Conservation (phyloP, 2,113 vertebrate genomes). For the Todiramphus chloris region DNA sequence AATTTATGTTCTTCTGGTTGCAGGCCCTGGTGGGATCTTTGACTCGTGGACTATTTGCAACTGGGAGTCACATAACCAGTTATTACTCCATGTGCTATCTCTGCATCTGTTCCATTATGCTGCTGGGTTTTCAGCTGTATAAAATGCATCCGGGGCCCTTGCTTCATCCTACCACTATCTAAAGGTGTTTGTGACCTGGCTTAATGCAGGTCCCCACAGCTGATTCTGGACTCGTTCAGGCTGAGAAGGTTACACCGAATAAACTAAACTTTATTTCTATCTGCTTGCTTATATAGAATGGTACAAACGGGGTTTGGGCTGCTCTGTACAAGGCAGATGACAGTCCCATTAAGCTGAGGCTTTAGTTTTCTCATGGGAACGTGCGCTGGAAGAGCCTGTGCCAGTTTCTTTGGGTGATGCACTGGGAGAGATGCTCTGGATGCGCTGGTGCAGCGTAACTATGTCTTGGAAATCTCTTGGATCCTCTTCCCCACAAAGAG, state of each 20-base stretch:
- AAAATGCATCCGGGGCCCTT: not conserved
- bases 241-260: not conserved
- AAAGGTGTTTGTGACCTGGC: not conserved
- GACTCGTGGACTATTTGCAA: not conserved
- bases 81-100: not conserved
- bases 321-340: not conserved
- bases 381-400: fast-evolving
- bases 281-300: not conserved
- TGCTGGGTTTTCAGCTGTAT: fast-evolving
- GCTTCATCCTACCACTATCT: fast-evolving
- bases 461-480: not conserved
- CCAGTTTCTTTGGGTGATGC: not conserved
- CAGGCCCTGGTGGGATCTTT: not conserved
- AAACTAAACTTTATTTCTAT: not conserved
- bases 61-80: not conserved
- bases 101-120: not conserved
- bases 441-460: not conserved
- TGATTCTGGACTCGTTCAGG: not conserved
- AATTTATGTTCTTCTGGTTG: not conserved
- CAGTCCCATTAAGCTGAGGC: not conserved
- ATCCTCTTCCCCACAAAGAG: fast-evolving
- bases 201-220: not conserved
- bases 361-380: not conserved
- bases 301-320: not conserved
- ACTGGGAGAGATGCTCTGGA: not conserved